phyloP scores from a whole-genome alignment of 2,888 invertebrate genomes.

The Perizoma affinitatum region DNA sequence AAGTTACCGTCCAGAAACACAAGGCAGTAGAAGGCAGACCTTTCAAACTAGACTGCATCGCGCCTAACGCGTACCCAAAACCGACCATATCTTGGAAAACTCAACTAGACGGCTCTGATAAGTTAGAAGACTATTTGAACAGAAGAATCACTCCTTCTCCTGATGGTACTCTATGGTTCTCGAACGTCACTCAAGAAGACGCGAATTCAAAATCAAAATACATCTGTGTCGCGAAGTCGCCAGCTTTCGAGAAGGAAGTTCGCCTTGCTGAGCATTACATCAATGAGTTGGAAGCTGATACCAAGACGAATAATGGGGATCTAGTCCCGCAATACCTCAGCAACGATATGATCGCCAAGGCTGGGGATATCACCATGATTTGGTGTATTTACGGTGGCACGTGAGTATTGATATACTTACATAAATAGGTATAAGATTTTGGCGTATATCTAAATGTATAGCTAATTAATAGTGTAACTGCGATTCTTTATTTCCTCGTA shows the following conservation, averaged over 20 bases:
- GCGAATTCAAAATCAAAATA: conserved; percentile 55
- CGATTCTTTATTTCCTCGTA: too few relatives aligned
- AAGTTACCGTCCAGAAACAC: conserved; percentile 47
- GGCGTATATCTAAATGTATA: too few relatives aligned
- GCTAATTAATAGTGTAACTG: too few relatives aligned
- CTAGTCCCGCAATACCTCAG: conserved; percentile 62
- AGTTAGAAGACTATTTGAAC: conserved; percentile 46
- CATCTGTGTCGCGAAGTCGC: conserved; percentile 62
- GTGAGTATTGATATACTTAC: conserved; percentile 55
- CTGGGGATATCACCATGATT: conserved; percentile 58
- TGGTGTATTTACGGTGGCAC: conserved; percentile 74
- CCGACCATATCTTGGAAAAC: conserved; percentile 64
- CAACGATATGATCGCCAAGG: conserved; percentile 54
- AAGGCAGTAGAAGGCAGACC: conserved; percentile 62
- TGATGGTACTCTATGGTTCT: conserved; percentile 64
- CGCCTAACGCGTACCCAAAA: conserved; percentile 62
- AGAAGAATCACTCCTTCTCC: conserved; percentile 59
- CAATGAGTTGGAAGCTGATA: conserved; percentile 48
- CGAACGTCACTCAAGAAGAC: conserved; percentile 61
- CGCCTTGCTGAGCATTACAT: conserved; percentile 62
- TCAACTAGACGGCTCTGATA: conserved; percentile 48
- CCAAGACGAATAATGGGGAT: conserved; percentile 50
- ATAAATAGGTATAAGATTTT: too few relatives aligned
- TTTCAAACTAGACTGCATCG: conserved; percentile 60
- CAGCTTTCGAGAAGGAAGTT: conserved; percentile 54